These are phyloP conservation scores for Amphiura filiformis DNA, from an alignment of 35 echinoderm and acorn worm genomes.

Conservation along the genomic window DNA sequence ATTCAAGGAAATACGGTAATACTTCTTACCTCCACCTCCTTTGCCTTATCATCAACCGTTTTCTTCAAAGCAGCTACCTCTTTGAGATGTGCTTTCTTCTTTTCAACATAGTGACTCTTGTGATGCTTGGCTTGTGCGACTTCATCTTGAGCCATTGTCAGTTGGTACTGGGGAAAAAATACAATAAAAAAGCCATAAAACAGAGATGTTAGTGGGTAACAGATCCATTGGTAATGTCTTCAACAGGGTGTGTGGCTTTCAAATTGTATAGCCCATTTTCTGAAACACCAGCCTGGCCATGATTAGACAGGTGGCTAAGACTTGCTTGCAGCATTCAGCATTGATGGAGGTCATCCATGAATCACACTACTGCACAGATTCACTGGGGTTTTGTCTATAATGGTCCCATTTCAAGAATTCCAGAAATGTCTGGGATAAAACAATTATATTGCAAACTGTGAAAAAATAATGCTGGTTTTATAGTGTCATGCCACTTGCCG, in stretches of 20 bases:
- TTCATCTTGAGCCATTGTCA: conserved; percentile 21
- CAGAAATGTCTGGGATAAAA: no score
- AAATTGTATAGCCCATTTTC: background rate
- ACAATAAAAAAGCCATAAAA: background rate
- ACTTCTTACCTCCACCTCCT: conserved; percentile 44
- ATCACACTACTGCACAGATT: no score
- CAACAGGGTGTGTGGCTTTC: background rate
- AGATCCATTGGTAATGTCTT: background rate
- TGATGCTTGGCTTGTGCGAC: conserved; percentile 51
- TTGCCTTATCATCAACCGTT: conserved; percentile 11
- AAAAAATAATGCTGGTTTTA: no score
- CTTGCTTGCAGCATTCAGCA: no score
- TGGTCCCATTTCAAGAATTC: no score
- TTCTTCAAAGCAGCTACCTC: conserved; percentile 38
- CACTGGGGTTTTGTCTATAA: no score
- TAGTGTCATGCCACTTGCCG: no score
- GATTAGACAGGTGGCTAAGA: no score
- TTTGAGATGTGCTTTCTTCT: conserved; percentile 49
- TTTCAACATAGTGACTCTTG: conserved; percentile 42
- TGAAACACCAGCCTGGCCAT: background rate
- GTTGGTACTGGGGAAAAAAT: conserved; percentile 65
- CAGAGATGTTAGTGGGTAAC: background rate
- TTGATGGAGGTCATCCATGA: no score
- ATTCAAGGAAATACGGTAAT: no score
- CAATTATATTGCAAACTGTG: no score